phyloP scores from a whole-genome alignment of 2,113 vertebrate genomes.

The Dasyurus viverrinus region DNA sequence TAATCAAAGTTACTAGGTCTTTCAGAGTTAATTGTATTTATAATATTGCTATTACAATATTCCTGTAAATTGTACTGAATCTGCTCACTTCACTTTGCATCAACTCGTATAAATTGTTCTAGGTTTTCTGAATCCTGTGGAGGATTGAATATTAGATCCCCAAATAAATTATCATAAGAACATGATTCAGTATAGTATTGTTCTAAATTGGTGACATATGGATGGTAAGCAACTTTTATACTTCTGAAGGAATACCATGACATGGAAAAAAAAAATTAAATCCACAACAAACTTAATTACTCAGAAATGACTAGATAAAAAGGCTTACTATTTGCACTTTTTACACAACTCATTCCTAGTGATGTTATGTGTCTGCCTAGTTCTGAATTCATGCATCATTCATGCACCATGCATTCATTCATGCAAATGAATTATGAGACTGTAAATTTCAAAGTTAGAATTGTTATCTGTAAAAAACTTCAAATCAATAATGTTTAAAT shows the following conservation, averaged over 20 bases:
- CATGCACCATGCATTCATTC: neutral
- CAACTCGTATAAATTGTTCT: too few relatives aligned
- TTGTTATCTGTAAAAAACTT: neutral
- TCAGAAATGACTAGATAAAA: neutral
- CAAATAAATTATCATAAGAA: slow-evolving; percentile 68
- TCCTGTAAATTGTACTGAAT: too few relatives aligned
- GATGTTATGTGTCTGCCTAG: neutral
- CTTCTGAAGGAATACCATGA: neutral
- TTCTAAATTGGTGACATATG: slow-evolving; percentile 67
- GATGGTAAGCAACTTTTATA: neutral
- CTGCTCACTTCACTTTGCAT: too few relatives aligned
- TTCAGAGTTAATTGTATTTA: too few relatives aligned
- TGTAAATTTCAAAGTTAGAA: neutral
- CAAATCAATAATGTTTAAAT: slow-evolving; percentile 14
- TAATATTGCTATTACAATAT: too few relatives aligned
- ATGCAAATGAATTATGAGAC: neutral
- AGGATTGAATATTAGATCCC: slow-evolving; percentile 83
- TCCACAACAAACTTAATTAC: slow-evolving; percentile 3
- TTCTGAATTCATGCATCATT: neutral
- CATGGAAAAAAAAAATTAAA: neutral
- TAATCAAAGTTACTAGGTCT: too few relatives aligned
- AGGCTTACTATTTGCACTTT: neutral
- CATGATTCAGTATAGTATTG: slow-evolving; percentile 68
- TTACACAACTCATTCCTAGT: neutral
- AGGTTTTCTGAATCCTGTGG: slow-evolving; percentile 74